Evolutionary conservation across 2,797 vertebrate species (phyloP), one percentile per base, ranked within the genome.

Genomic region (Geotrypetes seraphini): DNA sequence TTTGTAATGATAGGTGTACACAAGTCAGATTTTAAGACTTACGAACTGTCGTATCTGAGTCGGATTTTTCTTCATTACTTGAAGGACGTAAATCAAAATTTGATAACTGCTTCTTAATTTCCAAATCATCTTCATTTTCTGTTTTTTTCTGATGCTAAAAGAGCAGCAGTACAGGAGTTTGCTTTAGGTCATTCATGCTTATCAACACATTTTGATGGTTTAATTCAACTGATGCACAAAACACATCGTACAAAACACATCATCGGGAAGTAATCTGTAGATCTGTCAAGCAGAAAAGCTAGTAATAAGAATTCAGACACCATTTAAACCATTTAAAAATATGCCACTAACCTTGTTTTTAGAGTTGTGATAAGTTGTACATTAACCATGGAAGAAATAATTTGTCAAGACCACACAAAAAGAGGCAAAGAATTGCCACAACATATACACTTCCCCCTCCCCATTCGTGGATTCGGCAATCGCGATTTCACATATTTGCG

Each of bases 81-180:
- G 84, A 79, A 47, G 81, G 74, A 24, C 63, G 69, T 33, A 64
- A 66, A 24, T 73, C 70, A 16, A 65, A 63, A 16, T 69, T 69
- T 31, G 70, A 72, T 13, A 71, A 33, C 28, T 80, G 71, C 57
- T 91, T 94, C 63, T 94, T 93, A 24, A 72, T 76, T 29, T 91
- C 88, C 10, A 68, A 40, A 8, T 75, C 81, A 44, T 91, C 87
- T 33, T 84, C 81, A 45, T 65, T 77, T 47, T 90, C 90, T 43
- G 46, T 75, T 60, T 87, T 92, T 76, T 92, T 96, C 65, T 92
- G 81, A 52, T 71, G 75, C 81, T 87, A 64, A 51, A 66, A 54
- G 5, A 48, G 8, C 3, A 47, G 52, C 10, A 43, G 22, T 68
- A 71, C 62, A 43, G 6, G n/a, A n/a, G n/a, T n/a, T n/a, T n/a